Percentiles rank a stretch among this genome's conserved stretches.
Evolutionary conservation across 2,113 vertebrate genomes (phyloP).

Genomic region (Hemichromis elongatus): DNA sequence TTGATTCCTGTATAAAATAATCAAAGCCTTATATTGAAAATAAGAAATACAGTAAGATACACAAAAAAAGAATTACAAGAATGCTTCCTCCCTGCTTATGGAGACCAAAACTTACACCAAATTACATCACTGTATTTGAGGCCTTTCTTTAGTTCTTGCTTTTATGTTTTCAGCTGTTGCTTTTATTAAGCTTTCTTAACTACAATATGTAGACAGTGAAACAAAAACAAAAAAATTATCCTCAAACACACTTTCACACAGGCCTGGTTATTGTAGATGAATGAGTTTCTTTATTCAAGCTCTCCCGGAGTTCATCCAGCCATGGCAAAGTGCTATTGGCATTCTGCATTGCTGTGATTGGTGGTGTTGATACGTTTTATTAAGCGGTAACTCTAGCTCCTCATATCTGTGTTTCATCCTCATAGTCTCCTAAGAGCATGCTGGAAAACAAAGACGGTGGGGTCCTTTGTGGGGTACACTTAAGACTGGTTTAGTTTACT

Average conservation of each 20-base stretch:
- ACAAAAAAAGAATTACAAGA: neutral
- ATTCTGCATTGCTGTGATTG: constrained; percentile 50
- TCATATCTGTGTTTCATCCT: constrained; percentile 46
- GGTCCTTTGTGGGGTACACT: constrained; percentile 44
- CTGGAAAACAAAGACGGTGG: constrained; percentile 48
- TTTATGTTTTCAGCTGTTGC: neutral
- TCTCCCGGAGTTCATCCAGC: constrained; percentile 20
- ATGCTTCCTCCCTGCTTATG: neutral
- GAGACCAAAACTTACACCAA: neutral
- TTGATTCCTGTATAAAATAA: neutral
- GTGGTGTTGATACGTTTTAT: constrained; percentile 65
- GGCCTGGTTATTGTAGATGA: neutral
- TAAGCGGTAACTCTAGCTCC: constrained; percentile 64
- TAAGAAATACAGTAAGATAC: neutral
- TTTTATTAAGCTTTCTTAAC: neutral
- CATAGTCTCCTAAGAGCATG: constrained; percentile 45
- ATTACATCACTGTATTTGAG: neutral
- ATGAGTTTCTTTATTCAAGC: neutral
- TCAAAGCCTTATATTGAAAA: neutral
- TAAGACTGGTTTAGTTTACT: constrained; percentile 66
- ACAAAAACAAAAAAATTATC: neutral
- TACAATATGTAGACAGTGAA: neutral
- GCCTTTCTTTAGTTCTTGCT: neutral
- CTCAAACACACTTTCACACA: neutral
- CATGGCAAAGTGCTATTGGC: constrained; percentile 18